phyloP scores from a whole-genome alignment of 2,888 invertebrate species.

The Cantharis nigra region DNA sequence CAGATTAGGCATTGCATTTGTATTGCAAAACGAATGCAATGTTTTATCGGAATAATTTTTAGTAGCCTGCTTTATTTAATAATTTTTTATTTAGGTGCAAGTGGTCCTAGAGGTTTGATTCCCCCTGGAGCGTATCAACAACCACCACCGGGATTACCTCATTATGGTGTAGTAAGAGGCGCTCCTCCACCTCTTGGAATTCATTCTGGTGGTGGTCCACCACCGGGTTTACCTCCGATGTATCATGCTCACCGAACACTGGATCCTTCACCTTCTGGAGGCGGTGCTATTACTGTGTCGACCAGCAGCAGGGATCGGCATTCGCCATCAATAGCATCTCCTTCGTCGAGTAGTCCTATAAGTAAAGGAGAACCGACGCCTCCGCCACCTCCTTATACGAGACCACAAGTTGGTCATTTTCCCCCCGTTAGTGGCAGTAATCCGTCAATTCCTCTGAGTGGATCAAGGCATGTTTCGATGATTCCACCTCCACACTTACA shows the following conservation, averaged over 20 bases:
- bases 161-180: slow-evolving; percentile 42
- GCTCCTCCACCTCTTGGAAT: slow-evolving; percentile 40
- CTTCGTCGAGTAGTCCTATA: slow-evolving; percentile 53
- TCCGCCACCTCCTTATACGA: slow-evolving; percentile 48
- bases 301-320: slow-evolving; percentile 39
- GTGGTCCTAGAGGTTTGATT: slow-evolving; percentile 37
- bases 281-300: slow-evolving; percentile 57
- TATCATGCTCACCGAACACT: slow-evolving; percentile 58
- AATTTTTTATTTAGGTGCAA: slow-evolving; percentile 27
- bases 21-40: no score
- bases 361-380: slow-evolving; percentile 39
- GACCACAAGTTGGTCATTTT: slow-evolving; percentile 51
- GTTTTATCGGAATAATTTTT: no score
- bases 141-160: slow-evolving; percentile 42
- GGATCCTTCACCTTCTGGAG: slow-evolving; percentile 62
- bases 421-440: slow-evolving; percentile 37
- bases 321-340: slow-evolving; percentile 51
- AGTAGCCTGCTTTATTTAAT: neutral
- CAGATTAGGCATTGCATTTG: no score
- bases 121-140: slow-evolving; percentile 40
- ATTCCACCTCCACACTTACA: slow-evolving; percentile 30
- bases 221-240: slow-evolving; percentile 48
- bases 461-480: slow-evolving; percentile 11
- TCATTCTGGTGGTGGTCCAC: slow-evolving; percentile 30
- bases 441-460: slow-evolving; percentile 1